Conservation (phyloP, 2,113 vertebrate species). For the Cynocephalus volans region DNA sequence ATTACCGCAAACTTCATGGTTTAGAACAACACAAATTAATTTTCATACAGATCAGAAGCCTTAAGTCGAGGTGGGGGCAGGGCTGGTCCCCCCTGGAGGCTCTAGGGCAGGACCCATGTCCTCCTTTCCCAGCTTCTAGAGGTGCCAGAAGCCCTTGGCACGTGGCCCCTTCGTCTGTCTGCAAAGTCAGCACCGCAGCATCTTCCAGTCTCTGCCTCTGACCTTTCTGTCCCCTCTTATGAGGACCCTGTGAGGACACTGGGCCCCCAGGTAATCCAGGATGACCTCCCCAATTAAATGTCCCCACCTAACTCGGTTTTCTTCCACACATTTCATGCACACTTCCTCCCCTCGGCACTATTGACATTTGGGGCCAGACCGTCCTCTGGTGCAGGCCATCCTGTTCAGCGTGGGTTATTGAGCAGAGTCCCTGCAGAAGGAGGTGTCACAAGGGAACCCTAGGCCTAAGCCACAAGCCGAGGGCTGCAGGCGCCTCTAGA, state of each 20-base stretch:
- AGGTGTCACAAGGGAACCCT: background rate
- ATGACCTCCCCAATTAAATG: background rate
- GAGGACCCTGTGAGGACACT: background rate
- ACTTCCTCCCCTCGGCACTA: background rate
- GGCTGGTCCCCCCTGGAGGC: background rate
- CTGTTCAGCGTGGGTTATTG: background rate
- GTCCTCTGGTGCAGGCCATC: background rate
- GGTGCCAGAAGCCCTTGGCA: background rate
- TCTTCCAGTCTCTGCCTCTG: background rate
- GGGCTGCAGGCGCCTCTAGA: too few relatives aligned
- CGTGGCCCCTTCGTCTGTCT: background rate
- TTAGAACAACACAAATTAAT: background rate
- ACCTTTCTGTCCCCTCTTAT: background rate
- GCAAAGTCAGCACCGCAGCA: background rate
- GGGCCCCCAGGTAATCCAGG: too few relatives aligned
- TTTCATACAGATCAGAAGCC: background rate
- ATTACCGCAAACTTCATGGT: background rate
- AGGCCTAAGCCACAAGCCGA: background rate
- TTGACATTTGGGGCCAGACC: background rate
- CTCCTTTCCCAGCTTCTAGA: background rate
- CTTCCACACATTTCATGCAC: background rate
- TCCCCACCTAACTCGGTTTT: background rate
- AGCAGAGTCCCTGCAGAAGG: too few relatives aligned
- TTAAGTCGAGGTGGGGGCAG: background rate
- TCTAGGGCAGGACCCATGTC: background rate